A percentile compares a stretch with the other conserved stretches of the same genome.
phyloP scores from a whole-genome alignment of 1,140 invertebrate species.

The Dinothrombium tinctorium region DNA sequence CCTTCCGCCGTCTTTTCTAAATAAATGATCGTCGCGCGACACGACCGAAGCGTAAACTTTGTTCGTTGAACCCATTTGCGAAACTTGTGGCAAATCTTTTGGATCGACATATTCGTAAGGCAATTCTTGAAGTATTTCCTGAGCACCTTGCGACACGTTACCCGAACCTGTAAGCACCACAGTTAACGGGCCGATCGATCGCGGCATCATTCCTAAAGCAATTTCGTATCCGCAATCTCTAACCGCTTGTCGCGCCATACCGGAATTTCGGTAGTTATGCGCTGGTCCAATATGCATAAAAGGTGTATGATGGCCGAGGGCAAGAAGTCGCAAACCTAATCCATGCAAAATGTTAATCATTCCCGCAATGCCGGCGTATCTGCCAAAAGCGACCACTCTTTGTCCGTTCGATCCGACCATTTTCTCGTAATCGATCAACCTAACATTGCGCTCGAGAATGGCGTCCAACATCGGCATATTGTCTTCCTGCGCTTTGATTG shows the following conservation, averaged over 20 bases:
- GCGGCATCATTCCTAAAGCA: conserved; percentile 84
- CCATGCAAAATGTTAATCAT: conserved; percentile 98
- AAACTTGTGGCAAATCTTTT: conserved; percentile 77
- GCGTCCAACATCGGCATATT: conserved; percentile 96
- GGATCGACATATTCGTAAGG: conserved; percentile 93
- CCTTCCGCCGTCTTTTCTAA: conserved; percentile 57
- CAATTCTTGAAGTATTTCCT: conserved; percentile 89
- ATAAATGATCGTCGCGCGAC: conserved; percentile 67
- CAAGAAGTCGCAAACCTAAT: conserved; percentile 69
- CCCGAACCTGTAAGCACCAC: conserved; percentile 88
- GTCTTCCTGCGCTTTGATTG: conserved; percentile 92
- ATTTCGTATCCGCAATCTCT: conserved; percentile 96
- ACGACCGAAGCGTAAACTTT: conserved; percentile 88
- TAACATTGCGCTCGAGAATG: conserved; percentile 38
- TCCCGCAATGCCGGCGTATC: conserved; percentile 92
- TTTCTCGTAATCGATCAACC: conserved; percentile 86
- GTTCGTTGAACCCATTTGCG: conserved; percentile 77
- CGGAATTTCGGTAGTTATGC: conserved; percentile 91
- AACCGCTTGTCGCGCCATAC: conserved; percentile 88
- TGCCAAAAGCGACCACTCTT: conserved; percentile 89
- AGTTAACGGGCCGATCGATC: conserved; percentile 85
- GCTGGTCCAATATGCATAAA: conserved; percentile 98
- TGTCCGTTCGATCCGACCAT: conserved; percentile 67
- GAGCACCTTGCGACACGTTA: conserved; percentile 36
- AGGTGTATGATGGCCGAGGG: conserved; percentile 91